Conservation (phyloP, 1,140 invertebrate species). For the Leptinotarsa texana region DNA sequence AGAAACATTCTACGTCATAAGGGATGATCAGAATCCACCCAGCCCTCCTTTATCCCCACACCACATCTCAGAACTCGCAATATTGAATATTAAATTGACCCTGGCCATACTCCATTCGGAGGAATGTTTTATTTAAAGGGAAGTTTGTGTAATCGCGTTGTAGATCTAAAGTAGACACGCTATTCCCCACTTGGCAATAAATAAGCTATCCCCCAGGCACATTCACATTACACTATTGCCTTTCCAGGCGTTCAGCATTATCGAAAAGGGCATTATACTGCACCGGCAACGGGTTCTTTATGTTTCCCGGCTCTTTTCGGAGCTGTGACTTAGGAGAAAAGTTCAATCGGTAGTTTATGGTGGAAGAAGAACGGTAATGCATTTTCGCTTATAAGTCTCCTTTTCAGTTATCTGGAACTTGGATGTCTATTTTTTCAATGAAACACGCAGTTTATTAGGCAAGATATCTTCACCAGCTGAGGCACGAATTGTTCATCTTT, state of each 20-base stretch:
- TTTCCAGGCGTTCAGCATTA: slow-evolving; percentile 2
- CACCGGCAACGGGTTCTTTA: slow-evolving; percentile 1
- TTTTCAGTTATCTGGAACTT: too few relatives aligned
- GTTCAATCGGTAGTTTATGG: background rate
- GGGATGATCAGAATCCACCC: too few relatives aligned
- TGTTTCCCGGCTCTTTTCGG: background rate
- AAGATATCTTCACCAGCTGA: too few relatives aligned
- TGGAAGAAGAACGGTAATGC: background rate
- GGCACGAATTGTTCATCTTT: too few relatives aligned
- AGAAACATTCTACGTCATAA: too few relatives aligned
- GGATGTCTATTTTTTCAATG: too few relatives aligned
- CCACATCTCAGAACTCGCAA: background rate
- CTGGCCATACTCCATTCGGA: background rate
- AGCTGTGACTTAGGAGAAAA: background rate
- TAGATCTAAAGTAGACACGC: slow-evolving; percentile 24
- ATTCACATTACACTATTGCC: slow-evolving; percentile 14
- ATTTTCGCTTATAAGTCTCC: too few relatives aligned
- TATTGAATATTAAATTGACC: slow-evolving; percentile 4
- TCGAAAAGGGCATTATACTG: slow-evolving; percentile 6
- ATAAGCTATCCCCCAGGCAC: slow-evolving; percentile 14
- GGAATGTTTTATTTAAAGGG: slow-evolving; percentile 18
- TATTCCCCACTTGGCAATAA: slow-evolving; percentile 17
- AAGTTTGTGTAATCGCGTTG: slow-evolving; percentile 14
- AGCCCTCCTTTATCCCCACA: too few relatives aligned
- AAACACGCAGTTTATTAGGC: too few relatives aligned